Conservation (phyloP, 1,140 invertebrate genomes). For the Cyclina sinensis region DNA sequence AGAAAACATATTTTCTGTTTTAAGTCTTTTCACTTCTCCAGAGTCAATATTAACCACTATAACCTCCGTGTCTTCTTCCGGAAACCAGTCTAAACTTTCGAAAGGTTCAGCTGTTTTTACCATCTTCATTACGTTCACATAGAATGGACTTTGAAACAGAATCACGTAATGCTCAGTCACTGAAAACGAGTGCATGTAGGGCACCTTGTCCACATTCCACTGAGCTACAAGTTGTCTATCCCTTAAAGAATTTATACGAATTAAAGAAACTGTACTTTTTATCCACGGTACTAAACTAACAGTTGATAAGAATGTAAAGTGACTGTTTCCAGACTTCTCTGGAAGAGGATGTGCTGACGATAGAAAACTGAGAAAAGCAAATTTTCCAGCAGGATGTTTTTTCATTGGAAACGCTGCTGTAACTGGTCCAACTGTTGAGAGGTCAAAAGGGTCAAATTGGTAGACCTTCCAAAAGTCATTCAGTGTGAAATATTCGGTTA, state of each 20-base stretch:
- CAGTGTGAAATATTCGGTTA: slow-evolving; percentile 74
- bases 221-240: slow-evolving; percentile 74
- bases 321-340: slow-evolving; percentile 72
- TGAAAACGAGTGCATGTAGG: slow-evolving; percentile 84
- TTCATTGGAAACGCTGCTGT: slow-evolving; percentile 27
- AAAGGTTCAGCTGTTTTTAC: slow-evolving; percentile 72
- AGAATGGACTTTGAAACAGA: slow-evolving; percentile 79
- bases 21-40: slow-evolving; percentile 70
- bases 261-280: slow-evolving; percentile 72
- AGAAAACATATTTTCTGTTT: slow-evolving; percentile 76
- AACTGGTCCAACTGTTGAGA: slow-evolving; percentile 72
- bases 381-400: neutral
- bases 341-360: slow-evolving; percentile 82
- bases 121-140: slow-evolving; percentile 77
- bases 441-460: slow-evolving; percentile 69
- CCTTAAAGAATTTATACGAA: slow-evolving; percentile 73
- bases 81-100: slow-evolving; percentile 77
- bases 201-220: slow-evolving; percentile 76
- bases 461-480: slow-evolving; percentile 84
- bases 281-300: slow-evolving; percentile 71
- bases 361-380: slow-evolving; percentile 73
- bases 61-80: slow-evolving; percentile 68
- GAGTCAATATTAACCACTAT: slow-evolving; percentile 77
- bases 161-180: slow-evolving; percentile 79
- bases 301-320: slow-evolving; percentile 79